Evolutionary conservation across 53 echinoderm and acorn worm species (phyloP).

Genomic region (Henricia sp.): DNA sequence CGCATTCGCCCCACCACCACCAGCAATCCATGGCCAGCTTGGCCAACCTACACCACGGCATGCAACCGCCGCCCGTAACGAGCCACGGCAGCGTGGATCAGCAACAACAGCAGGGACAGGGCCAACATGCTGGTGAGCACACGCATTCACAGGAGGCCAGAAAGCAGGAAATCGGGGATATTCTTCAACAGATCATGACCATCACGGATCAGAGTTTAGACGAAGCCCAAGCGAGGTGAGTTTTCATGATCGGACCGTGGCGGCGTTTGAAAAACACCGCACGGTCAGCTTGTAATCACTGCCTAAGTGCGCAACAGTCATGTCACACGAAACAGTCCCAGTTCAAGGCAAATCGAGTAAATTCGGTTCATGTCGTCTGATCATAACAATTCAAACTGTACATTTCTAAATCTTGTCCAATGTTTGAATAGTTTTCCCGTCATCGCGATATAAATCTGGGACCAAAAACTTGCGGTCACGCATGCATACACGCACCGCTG

Average conservation of each 20-base stretch:
- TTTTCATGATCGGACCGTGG: too few species aligned
- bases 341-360: constrained; percentile 47
- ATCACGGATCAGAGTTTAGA: constrained; percentile 99
- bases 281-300: too few species aligned
- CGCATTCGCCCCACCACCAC: constrained; percentile 74
- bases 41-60: constrained; percentile 69
- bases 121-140: constrained; percentile 55
- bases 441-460: too few species aligned
- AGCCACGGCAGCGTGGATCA: constrained; percentile 75
- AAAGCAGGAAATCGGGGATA: constrained; percentile 99
- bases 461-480: too few species aligned
- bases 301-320: neutral
- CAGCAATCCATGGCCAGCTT: constrained; percentile 67
- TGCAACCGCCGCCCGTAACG: constrained; percentile 90
- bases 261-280: too few species aligned
- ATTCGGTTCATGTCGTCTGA: too few species aligned
- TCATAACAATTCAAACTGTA: too few species aligned
- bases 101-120: constrained; percentile 40
- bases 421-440: too few species aligned
- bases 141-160: constrained; percentile 94
- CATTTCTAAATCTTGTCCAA: too few species aligned
- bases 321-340: constrained; percentile 28
- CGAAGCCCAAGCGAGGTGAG: constrained; percentile 99
- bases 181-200: constrained; percentile 99
- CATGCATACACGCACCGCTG: constrained; percentile 12